phyloP scores from a whole-genome alignment of 2,888 invertebrate genomes.

The Hydroisotoma schaefferi region DNA sequence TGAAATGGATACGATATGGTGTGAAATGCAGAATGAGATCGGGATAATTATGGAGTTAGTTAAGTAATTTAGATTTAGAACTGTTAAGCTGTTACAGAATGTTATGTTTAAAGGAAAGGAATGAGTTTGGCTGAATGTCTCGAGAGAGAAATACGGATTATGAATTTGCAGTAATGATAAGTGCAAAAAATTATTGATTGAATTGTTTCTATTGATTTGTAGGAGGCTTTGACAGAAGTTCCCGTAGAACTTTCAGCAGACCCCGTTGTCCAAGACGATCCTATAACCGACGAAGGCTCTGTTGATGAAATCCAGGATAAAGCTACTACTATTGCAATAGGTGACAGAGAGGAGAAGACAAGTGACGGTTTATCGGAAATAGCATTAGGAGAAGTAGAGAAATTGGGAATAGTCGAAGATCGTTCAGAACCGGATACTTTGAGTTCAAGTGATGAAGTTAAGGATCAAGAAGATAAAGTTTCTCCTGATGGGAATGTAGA shows the following conservation, averaged over 20 bases:
- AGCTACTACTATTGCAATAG: not conserved
- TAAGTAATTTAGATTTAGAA: not conserved
- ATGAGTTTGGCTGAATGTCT: too few relatives aligned
- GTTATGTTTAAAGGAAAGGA: not conserved
- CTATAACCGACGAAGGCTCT: not conserved
- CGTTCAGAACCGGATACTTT: conserved; percentile 11
- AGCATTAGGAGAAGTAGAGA: conserved; percentile 30
- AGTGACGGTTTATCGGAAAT: not conserved
- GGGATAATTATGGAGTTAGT: not conserved
- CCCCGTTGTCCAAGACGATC: not conserved
- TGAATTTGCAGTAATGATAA: not conserved
- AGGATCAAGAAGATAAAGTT: too few relatives aligned
- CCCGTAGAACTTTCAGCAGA: conserved; percentile 23
- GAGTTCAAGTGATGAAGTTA: conserved; percentile 5
- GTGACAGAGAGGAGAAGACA: not conserved
- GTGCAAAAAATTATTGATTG: not conserved
- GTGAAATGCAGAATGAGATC: not conserved
- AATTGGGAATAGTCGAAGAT: conserved; percentile 20
- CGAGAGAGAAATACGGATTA: too few relatives aligned
- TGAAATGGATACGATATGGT: not conserved
- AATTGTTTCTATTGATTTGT: conserved; percentile 8
- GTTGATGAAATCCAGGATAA: too few relatives aligned
- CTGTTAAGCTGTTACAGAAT: not conserved
- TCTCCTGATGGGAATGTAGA: not conserved
- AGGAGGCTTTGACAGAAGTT: conserved; percentile 49